These are phyloP conservation scores for Electrophaes corylata DNA, from an alignment of 2,888 invertebrate genomes.

Conservation along the genomic window DNA sequence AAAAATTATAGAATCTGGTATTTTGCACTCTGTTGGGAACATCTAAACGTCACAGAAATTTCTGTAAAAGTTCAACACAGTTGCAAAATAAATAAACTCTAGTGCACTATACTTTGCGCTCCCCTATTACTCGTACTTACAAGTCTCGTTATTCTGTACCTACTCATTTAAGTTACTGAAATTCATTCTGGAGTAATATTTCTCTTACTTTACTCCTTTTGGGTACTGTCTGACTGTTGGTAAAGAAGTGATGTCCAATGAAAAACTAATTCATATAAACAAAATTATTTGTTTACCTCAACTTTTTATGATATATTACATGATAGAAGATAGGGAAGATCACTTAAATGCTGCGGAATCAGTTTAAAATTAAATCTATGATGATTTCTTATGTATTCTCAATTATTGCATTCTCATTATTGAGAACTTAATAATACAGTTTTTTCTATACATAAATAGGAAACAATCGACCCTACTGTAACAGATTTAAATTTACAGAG, in stretches of 20 bases:
- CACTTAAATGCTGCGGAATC: too few species aligned
- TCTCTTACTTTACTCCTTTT: conserved; percentile 13
- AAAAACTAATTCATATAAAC: too few species aligned
- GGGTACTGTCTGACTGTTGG: conserved; percentile 1
- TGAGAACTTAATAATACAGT: too few species aligned
- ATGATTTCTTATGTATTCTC: too few species aligned
- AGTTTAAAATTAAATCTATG: too few species aligned
- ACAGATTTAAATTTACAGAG: too few species aligned
- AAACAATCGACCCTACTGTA: too few species aligned
- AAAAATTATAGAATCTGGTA: background rate
- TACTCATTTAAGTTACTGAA: conserved; percentile 40
- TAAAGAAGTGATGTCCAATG: background rate
- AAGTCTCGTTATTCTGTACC: conserved; percentile 30
- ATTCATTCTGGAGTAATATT: conserved; percentile 37
- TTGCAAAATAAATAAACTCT: conserved; percentile 6
- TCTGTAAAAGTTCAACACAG: conserved; percentile 5
- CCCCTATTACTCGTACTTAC: conserved; percentile 23
- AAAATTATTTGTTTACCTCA: too few species aligned
- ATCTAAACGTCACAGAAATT: background rate
- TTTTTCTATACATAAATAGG: too few species aligned
- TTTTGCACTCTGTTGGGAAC: background rate
- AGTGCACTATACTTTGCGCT: conserved; percentile 22
- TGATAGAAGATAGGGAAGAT: too few species aligned
- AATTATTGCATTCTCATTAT: too few species aligned
- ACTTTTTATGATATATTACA: too few species aligned